These are phyloP conservation scores for Anorthoa munda DNA, from an alignment of 2,888 invertebrate genomes.

Conservation along the genomic window DNA sequence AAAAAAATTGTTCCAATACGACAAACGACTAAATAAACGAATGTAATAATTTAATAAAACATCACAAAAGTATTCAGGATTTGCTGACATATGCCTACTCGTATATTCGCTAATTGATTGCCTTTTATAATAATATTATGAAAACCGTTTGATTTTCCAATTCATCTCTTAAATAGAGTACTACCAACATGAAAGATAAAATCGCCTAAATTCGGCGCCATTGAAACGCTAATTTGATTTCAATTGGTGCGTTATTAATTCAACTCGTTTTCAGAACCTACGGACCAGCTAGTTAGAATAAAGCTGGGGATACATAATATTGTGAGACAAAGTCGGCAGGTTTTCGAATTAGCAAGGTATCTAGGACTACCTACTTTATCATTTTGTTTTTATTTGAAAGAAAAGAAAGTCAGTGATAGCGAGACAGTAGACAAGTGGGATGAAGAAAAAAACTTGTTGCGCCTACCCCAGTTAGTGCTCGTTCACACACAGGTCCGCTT, in stretches of 20 bases:
- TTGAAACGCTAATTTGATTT: conserved; percentile 57
- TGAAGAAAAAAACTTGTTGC: too few species aligned
- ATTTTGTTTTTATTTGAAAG: too few species aligned
- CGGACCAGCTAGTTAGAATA: conserved; percentile 20
- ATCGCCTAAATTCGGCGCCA: conserved; percentile 16
- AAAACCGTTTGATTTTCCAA: conserved; percentile 23
- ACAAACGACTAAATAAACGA: too few species aligned
- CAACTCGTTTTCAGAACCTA: conserved; percentile 28
- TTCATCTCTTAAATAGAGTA: conserved; percentile 6
- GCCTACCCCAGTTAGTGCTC: too few species aligned
- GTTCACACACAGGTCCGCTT: too few species aligned
- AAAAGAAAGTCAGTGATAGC: too few species aligned
- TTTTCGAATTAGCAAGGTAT: neutral
- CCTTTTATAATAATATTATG: neutral
- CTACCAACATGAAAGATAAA: neutral
- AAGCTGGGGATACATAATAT: conserved; percentile 24
- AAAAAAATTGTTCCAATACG: too few species aligned
- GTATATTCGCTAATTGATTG: neutral
- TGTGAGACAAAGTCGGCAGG: neutral
- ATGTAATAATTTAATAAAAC: neutral
- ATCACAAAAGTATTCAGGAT: too few species aligned
- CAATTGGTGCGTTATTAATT: conserved; percentile 43
- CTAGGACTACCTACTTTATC: too few species aligned
- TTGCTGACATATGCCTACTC: too few species aligned
- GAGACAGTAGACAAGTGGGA: too few species aligned